Evolutionary conservation across 2,797 vertebrate species (phyloP), one percentile per base, ranked within the genome.

Genomic region (Peromyscus melanophrys): DNA sequence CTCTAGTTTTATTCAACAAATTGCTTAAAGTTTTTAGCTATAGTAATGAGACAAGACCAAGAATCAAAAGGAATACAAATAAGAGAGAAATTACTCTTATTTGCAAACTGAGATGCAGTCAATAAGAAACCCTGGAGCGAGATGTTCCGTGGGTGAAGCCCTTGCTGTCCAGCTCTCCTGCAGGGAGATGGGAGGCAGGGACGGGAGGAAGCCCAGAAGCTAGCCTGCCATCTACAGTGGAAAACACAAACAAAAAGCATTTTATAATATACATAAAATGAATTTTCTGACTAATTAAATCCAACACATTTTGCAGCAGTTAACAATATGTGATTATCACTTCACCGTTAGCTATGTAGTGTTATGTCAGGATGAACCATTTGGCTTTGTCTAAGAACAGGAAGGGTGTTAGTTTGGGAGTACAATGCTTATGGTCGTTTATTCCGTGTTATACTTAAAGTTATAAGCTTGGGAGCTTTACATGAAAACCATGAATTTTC

Each of bases 401-500:
- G 63, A 91, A 96, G 76, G 76, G 8, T 46, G 37, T 81, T 76
- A 31, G 52, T 90, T 92, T 55, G 40, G 29, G 73, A 93, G 46
- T 52, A 94, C 9, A 89, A 31, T 2, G 5, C 6, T 93, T 78
- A 75, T 16, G 11, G 61, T 88, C 25, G 78, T 90, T 95, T 88
- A 57, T 84, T 88, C 27, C n/a, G 83, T 89, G 37, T 83, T 94
- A 82, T 17, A 84, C 14, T 84, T 94, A 81, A 82, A 92, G 65
- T 80, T 87, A 95, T 88, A 95, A 96, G 90, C 14, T 82, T 94
- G 85, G 34, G 46, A 93, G 85, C 55, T 96, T 49, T 82, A 86
- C 57, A 82, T 86, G 73, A 95, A 92, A 92, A 95, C 85, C 40
- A 95, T 52, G 90, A 78, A 61, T 89, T 95, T 93, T 92, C 92